A percentile compares a stretch with the other conserved stretches of the same genome.
Conservation (phyloP, 2,888 invertebrate genomes). For the Autographa pulchrina region DNA sequence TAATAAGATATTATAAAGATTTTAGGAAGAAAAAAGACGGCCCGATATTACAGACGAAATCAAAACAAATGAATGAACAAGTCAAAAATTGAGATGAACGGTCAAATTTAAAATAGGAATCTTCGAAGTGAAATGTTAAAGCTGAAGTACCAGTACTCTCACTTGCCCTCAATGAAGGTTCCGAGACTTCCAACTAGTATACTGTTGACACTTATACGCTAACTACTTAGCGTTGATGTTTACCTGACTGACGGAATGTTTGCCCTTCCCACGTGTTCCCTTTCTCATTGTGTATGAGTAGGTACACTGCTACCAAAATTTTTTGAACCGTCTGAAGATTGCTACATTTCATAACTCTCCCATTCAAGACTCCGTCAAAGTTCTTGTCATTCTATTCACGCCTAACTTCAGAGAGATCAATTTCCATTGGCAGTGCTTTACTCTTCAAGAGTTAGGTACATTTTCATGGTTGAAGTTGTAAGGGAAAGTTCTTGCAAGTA, state of each 20-base stretch:
- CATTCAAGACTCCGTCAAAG: neutral
- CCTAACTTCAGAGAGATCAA: neutral
- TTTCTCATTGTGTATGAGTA: conserved; percentile 59
- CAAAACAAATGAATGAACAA: neutral
- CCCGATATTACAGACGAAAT: neutral
- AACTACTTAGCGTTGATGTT: conserved; percentile 70
- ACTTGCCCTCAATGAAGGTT: conserved; percentile 43
- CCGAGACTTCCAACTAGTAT: conserved; percentile 31
- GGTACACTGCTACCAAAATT: conserved; percentile 12
- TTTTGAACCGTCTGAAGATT: neutral
- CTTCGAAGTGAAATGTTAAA: neutral
- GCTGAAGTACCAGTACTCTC: conserved; percentile 24
- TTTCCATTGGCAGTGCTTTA: neutral
- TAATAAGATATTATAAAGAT: too few relatives aligned
- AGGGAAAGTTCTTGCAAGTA: conserved; percentile 46
- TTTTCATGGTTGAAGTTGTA: conserved; percentile 36
- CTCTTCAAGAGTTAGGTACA: conserved; percentile 20
- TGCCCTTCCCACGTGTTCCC: conserved; percentile 76
- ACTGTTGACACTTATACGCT: conserved; percentile 58
- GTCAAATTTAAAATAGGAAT: neutral
- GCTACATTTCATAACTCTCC: neutral
- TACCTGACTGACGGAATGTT: conserved; percentile 65
- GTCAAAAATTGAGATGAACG: neutral
- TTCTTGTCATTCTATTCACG: neutral
- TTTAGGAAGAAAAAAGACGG: too few relatives aligned